phyloP scores from a whole-genome alignment of 2,888 invertebrate genomes.

The Sympetrum striolatum region DNA sequence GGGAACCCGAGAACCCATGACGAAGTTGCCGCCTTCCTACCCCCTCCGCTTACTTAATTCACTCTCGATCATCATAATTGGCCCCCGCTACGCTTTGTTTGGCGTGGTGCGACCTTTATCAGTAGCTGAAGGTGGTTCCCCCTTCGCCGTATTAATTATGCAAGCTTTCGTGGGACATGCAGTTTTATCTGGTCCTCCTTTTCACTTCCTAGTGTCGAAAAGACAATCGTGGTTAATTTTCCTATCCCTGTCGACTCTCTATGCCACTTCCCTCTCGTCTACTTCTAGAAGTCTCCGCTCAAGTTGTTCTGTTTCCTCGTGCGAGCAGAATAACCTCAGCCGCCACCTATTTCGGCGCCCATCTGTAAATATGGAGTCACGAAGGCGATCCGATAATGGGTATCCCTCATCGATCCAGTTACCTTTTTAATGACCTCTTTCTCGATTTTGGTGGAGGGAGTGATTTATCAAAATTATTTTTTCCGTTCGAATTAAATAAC shows the following conservation, averaged over 20 bases:
- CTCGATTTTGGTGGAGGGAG: too few species aligned
- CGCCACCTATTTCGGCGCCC: neutral
- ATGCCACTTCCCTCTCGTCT: neutral
- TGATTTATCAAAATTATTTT: too few species aligned
- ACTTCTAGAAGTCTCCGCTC: neutral
- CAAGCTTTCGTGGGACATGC: neutral
- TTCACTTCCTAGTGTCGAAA: neutral
- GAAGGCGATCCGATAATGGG: neutral
- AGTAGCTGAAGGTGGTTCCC: neutral
- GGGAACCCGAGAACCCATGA: constrained; percentile 2
- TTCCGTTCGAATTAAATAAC: too few species aligned
- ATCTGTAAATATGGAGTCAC: neutral
- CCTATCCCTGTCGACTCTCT: neutral
- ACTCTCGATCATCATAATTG: constrained; percentile 14
- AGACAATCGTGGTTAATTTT: too few species aligned
- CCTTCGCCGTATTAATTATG: neutral
- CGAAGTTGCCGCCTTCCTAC: neutral
- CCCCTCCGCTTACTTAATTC: constrained; percentile 24
- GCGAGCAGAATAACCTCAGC: neutral
- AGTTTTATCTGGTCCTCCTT: neutral
- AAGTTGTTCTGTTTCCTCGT: neutral
- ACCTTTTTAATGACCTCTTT: neutral
- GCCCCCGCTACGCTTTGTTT: neutral
- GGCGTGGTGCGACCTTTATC: neutral
- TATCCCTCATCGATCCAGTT: neutral